Base-by-base conservation (phyloP, 2,113 vertebrate genomes). In the Cervus canadensis region DNA sequence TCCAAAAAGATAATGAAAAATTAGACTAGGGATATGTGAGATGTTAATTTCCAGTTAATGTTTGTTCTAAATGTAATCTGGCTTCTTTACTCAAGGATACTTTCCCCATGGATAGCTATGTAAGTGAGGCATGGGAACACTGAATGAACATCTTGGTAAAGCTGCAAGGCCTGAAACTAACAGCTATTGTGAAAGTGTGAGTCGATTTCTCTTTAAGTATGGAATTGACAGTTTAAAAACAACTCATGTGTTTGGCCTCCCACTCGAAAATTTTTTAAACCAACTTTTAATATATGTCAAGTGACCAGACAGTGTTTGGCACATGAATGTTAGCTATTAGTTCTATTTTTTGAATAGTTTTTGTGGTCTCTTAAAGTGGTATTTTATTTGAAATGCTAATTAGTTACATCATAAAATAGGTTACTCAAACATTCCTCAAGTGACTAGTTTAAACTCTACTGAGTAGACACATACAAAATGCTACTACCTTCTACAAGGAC, bases 321-420 rank as follows among this genome's bases (percentile, higher is more conserved):
- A 76, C 21, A 23, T 64, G 60, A 57, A 87, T 30, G 4, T 16
- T 82, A 82, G 19, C 59, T 60, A 56, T 85, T 74, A 92, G 26
- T 30, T 86, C 40, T 95, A 48, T 40, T 23, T 94, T 50, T 71
- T 40, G 19, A 79, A 50, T 52, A 64, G 36, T 19, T 62, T 95
- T 64, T 94, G 79, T 88, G 89, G 78, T 62, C 83, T 64, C 91
- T 9, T 74, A 16, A 74, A 87, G n/a, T 76, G 43, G 48, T 52
- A 52, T 57, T 96, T 95, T 57, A 52, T 82, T 86, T 89, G 71
- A 94, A 89, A 94, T 84, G 87, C n/a, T 54, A 94, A 87, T 76
- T 54, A 89, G 64, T 25, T 40, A 85, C 2, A 52, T 62, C 40
- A 82, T 33, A 64, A 88, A 76, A 62, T 48, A 23, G 52, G 16